phyloP scores from a whole-genome alignment of 2,113 vertebrate species.

The Formicarius rufipectus region DNA sequence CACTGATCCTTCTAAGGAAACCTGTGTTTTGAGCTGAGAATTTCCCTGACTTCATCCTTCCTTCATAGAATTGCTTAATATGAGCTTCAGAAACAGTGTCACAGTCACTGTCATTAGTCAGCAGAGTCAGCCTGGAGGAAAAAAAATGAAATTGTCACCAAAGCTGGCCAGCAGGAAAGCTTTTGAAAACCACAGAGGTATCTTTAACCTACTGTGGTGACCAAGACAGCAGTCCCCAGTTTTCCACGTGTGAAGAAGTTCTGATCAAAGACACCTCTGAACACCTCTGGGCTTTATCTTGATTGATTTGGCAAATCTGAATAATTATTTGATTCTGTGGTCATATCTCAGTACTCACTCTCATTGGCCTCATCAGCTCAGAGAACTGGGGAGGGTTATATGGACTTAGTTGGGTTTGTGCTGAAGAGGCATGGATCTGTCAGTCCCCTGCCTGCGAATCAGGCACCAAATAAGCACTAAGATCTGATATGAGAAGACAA shows the following conservation, averaged over 20 bases:
- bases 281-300: background rate
- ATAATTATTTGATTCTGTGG: background rate
- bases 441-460: background rate
- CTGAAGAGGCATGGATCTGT: background rate
- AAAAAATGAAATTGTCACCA: background rate
- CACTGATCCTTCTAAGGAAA: background rate
- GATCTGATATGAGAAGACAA: background rate
- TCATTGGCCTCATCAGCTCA: background rate
- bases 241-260: background rate
- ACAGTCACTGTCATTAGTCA: background rate
- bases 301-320: background rate
- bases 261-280: background rate
- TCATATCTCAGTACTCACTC: background rate
- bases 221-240: background rate
- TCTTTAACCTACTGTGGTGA: background rate
- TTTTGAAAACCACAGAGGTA: background rate
- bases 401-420: background rate
- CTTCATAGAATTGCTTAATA: background rate
- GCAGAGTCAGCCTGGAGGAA: background rate
- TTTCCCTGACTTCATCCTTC: background rate
- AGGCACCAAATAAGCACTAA: background rate
- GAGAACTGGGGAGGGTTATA: background rate
- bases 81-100: background rate
- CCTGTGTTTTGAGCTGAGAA: background rate
- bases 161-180: background rate